Evolutionary conservation across 2,888 invertebrate species (phyloP).

Genomic region (Microctonus aethiopoides): DNA sequence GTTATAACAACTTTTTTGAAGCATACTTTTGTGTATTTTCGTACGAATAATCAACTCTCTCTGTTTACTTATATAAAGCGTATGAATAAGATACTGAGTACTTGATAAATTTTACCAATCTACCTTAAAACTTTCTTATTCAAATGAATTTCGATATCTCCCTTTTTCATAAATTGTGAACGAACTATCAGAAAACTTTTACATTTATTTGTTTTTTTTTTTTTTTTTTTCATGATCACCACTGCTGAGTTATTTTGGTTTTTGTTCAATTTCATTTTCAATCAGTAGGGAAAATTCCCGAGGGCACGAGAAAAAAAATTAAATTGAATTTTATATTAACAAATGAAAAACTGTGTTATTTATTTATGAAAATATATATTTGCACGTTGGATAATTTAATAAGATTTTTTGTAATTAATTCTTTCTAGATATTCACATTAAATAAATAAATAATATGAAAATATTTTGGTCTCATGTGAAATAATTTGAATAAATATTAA

Average conservation of each 20-base stretch:
- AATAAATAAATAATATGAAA: too few relatives aligned
- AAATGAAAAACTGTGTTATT: too few relatives aligned
- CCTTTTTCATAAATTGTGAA: constrained; percentile 11
- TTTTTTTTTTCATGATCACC: not conserved
- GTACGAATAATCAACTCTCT: constrained; percentile 39
- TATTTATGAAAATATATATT: too few relatives aligned
- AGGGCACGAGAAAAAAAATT: too few relatives aligned
- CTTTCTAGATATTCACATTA: too few relatives aligned
- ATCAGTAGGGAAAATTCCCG: not conserved
- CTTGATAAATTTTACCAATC: constrained; percentile 34
- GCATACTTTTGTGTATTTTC: constrained; percentile 29
- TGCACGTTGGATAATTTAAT: too few relatives aligned
- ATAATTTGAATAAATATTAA: too few relatives aligned
- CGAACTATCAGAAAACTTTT: not conserved
- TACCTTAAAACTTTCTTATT: constrained; percentile 36
- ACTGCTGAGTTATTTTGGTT: not conserved
- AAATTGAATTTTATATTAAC: too few relatives aligned
- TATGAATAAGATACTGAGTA: constrained; percentile 17
- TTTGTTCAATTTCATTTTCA: not conserved
- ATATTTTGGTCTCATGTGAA: too few relatives aligned
- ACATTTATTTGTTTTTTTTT: not conserved
- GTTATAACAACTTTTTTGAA: constrained; percentile 33
- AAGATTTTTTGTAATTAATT: too few relatives aligned
- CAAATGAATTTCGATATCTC: constrained; percentile 33
- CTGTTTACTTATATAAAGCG: not conserved